phyloP scores from a whole-genome alignment of 2,888 invertebrate genomes.

The Philaethria dido region DNA sequence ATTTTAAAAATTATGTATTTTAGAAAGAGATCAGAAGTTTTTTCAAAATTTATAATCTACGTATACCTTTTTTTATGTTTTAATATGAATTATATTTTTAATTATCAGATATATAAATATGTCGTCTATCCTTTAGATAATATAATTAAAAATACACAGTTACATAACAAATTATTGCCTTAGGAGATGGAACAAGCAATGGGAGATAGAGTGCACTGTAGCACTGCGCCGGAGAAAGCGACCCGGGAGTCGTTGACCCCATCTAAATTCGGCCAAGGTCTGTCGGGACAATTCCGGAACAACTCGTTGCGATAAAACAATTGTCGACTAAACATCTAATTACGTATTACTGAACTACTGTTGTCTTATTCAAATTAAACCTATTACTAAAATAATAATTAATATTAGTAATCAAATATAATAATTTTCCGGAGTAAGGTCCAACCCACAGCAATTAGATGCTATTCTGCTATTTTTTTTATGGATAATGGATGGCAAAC shows the following conservation, averaged over 20 bases:
- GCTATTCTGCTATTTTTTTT: no score
- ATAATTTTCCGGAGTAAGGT: no score
- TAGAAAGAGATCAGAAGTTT: no score
- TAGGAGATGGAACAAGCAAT: slow-evolving; percentile 13
- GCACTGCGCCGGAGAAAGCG: slow-evolving; percentile 73
- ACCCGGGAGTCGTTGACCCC: slow-evolving; percentile 65
- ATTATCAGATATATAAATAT: background rate
- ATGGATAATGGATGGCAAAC: no score
- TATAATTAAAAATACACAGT: background rate
- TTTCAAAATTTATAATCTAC: no score
- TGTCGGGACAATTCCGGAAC: slow-evolving; percentile 47
- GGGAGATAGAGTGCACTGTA: slow-evolving; percentile 49
- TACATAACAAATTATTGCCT: slow-evolving; percentile 8
- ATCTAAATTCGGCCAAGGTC: slow-evolving; percentile 80
- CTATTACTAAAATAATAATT: no score
- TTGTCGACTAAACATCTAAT: slow-evolving; percentile 6
- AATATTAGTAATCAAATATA: no score
- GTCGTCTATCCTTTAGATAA: background rate
- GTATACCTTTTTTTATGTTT: no score
- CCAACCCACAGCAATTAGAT: no score
- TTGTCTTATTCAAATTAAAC: no score
- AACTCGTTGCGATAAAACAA: slow-evolving; percentile 25
- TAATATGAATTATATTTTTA: background rate
- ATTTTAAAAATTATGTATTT: no score
- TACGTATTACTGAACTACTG: background rate